These are phyloP conservation scores for Pseudomyrmex dendroicus DNA, from an alignment of 1,140 invertebrate species.

Conservation along the genomic window DNA sequence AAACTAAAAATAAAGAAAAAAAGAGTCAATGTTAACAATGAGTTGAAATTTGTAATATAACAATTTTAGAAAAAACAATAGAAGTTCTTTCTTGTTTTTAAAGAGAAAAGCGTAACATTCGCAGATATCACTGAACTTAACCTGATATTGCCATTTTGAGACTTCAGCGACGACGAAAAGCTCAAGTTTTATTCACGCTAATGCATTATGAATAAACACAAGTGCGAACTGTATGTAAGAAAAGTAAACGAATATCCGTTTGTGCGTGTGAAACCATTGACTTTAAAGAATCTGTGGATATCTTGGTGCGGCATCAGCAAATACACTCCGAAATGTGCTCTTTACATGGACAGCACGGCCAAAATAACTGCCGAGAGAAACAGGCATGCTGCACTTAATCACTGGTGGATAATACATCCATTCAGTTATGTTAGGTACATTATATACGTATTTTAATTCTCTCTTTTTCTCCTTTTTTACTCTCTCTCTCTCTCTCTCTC, in stretches of 20 bases:
- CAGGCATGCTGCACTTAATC: constrained; percentile 64
- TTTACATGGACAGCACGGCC: constrained; percentile 75
- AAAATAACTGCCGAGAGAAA: constrained; percentile 73
- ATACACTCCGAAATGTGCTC: constrained; percentile 72
- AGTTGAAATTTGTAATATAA: background rate
- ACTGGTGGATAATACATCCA: constrained; percentile 81
- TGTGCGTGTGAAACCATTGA: background rate
- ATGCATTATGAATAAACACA: constrained; percentile 40
- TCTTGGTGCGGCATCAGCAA: constrained; percentile 55
- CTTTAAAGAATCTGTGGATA: background rate
- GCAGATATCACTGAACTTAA: constrained; percentile 11
- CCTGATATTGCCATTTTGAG: constrained; percentile 4
- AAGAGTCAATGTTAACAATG: too few species aligned
- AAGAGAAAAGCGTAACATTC: background rate
- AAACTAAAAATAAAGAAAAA: too few species aligned
- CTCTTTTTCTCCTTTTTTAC: too few species aligned
- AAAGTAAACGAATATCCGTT: background rate
- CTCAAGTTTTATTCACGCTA: background rate
- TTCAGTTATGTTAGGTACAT: constrained; percentile 77
- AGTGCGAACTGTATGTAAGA: background rate
- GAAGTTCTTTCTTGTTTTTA: background rate
- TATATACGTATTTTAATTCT: background rate
- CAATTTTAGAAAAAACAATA: constrained; percentile 18
- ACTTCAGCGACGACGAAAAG: background rate
- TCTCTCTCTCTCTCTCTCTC: too few species aligned